Evolutionary conservation across 2,888 invertebrate species (phyloP), one percentile per base, ranked within the genome.

Genomic region (Cordilura impudica): DNA sequence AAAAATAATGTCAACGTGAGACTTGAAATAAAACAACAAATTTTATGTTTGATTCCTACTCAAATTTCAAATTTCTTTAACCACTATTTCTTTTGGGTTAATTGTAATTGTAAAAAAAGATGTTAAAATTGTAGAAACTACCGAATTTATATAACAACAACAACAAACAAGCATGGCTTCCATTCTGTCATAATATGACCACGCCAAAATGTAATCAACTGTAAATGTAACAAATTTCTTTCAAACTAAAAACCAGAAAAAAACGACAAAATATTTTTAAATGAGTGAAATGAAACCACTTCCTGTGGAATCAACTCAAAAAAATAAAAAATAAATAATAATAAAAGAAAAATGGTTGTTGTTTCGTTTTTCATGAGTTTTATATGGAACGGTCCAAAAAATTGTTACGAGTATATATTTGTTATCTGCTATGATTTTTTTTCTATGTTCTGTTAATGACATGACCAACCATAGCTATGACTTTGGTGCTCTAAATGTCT

Each of bases 191-290:
- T 26, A 35, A 66, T 60, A 29, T 66, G 29, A 14, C 72, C 71
- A 72, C 77, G 72, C 67, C 14, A 78, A 72, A 63, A 43, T 54
- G 67, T 67, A 72, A 78, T 78, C 77, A 78, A 71, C 66, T 53
- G 49, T 14, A 31, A 49, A 49, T 29, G 4, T 19, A 65, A 39
- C 10, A 49, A 56, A 47, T 26, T 49, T 8, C 19, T 56, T 54
- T 12, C 6, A 10, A 21, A 51, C 31, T 2, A 31, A 39, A 39
- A 39, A 5, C 6, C 5, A 39, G 14, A 60, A 23, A 45, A 45
- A 21, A 31, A 35, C 21, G 35, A 54, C 23, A 26, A 12, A 26
- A 21, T 39, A 14, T 35, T n/a, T 76, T 54, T 60, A 66, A 51
- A 39, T 70, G 2, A 23, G 12, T 43, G 19, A 58, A 53, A 29